These are phyloP conservation scores for Malurus splendens DNA, from an alignment of 2,797 vertebrate species.

Conservation along the genomic window DNA sequence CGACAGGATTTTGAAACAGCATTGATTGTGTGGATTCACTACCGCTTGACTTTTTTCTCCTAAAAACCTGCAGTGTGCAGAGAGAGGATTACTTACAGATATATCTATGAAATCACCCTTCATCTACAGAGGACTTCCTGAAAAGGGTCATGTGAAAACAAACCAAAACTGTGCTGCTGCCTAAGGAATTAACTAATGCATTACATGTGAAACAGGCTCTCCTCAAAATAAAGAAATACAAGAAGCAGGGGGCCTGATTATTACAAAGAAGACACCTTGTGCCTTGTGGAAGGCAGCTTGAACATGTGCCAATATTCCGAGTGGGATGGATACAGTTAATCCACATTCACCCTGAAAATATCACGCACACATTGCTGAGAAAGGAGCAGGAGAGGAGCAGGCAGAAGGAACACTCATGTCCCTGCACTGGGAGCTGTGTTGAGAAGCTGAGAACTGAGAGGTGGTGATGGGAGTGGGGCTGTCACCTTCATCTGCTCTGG, in stretches of 20 bases:
- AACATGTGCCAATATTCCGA: constrained; percentile 8
- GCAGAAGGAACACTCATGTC: neutral
- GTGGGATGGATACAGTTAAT: constrained; percentile 9
- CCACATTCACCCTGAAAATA: constrained; percentile 40
- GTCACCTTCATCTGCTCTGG: neutral
- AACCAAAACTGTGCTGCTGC: neutral
- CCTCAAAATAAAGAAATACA: neutral
- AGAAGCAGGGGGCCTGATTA: neutral
- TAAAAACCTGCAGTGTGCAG: neutral
- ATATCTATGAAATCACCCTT: neutral
- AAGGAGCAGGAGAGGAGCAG: constrained; percentile 10
- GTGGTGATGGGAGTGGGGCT: neutral
- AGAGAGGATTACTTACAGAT: neutral
- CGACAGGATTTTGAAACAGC: neutral
- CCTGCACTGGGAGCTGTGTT: neutral
- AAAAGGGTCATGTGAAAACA: neutral
- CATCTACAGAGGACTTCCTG: neutral
- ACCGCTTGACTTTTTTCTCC: neutral
- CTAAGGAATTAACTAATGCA: neutral
- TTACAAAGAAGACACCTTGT: neutral
- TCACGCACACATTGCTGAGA: constrained; percentile 10
- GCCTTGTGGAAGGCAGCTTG: neutral
- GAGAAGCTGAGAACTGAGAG: neutral
- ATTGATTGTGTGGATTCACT: neutral
- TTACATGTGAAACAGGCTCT: neutral